phyloP scores from a whole-genome alignment of 2,888 invertebrate species.

The Lepidocyrtinus sp. region DNA sequence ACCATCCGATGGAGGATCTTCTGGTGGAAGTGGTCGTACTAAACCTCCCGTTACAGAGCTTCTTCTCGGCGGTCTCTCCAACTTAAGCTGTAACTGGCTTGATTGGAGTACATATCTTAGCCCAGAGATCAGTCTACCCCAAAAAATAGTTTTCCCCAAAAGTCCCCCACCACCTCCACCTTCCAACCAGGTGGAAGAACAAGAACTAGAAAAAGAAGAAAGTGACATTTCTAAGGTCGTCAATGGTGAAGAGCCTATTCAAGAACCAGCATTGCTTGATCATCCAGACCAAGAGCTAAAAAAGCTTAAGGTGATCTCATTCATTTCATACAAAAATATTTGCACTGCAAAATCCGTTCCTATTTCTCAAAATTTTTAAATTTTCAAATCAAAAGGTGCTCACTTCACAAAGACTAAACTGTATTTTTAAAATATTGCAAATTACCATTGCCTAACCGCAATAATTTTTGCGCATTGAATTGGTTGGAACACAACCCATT shows the following conservation, averaged over 20 bases:
- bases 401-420: no score
- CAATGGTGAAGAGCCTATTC: background rate
- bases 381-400: no score
- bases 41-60: constrained; percentile 64
- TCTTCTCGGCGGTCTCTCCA: constrained; percentile 57
- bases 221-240: background rate
- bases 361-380: constrained; percentile 14
- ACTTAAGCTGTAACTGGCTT: constrained; percentile 62
- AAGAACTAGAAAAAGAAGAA: background rate
- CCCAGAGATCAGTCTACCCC: constrained; percentile 44
- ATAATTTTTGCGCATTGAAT: no score
- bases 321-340: constrained; percentile 26
- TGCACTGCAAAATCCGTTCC: no score
- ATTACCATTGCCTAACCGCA: no score
- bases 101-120: constrained; percentile 64
- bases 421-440: no score
- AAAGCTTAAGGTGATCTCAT: constrained; percentile 59
- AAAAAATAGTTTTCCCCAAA: constrained; percentile 45
- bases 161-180: constrained; percentile 25
- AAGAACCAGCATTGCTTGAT: background rate
- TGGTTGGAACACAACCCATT: no score
- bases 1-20: constrained; percentile 33
- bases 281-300: constrained; percentile 40
- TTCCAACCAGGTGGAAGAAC: no score
- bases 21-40: constrained; percentile 43